Evolutionary conservation across 1,140 invertebrate species (phyloP).

Genomic region (Saxidomus purpurata): DNA sequence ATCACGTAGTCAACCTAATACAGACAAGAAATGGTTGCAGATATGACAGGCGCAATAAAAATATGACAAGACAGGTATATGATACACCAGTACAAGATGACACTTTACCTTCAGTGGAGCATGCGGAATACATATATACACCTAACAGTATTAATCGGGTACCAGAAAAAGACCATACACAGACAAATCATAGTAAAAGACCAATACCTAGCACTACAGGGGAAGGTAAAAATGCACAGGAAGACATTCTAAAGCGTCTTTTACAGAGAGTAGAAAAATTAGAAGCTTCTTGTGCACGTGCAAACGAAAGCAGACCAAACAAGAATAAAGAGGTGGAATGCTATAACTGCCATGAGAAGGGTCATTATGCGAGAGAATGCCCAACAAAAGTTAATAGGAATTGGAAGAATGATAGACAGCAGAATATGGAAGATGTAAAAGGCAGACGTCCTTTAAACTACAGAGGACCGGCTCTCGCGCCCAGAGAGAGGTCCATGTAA

Average conservation of each 20-base stretch:
- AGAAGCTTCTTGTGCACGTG: background rate
- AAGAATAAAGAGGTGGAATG: background rate
- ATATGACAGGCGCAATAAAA: background rate
- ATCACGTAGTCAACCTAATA: constrained; percentile 13
- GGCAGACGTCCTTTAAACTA: background rate
- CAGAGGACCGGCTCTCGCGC: constrained; percentile 16
- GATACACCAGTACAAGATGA: background rate
- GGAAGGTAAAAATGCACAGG: background rate
- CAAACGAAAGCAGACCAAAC: background rate
- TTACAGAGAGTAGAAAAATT: background rate
- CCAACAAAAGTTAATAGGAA: background rate
- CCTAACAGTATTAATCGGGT: background rate
- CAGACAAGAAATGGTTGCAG: constrained; percentile 2
- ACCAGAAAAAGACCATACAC: background rate
- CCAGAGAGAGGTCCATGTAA: background rate
- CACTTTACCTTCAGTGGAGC: too few relatives aligned
- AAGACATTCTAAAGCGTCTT: too few relatives aligned
- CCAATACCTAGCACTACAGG: background rate
- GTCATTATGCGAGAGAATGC: background rate
- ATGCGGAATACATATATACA: too few relatives aligned
- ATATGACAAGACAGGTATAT: background rate
- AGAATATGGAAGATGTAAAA: background rate
- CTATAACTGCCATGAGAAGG: background rate
- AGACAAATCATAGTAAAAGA: background rate
- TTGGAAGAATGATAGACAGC: background rate